Evolutionary conservation across 1,140 invertebrate species (phyloP), one percentile per base, ranked within the genome.

Genomic region (Ectropis grisescens): DNA sequence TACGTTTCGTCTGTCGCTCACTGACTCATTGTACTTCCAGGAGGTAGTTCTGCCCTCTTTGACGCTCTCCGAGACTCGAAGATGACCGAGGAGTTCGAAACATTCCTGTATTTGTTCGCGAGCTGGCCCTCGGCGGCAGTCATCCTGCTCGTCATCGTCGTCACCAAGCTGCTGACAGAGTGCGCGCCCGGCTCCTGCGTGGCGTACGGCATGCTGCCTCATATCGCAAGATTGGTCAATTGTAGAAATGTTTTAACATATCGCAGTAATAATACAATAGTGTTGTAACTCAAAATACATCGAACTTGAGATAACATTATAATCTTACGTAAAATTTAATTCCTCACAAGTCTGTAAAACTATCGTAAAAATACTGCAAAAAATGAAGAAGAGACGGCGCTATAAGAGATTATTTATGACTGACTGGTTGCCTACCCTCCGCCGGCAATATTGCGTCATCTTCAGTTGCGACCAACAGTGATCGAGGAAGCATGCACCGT

Each of bases 151-250:
- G 39, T 84, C 1, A 62, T 72, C 8, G 7, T 69, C 0, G 40
- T 64, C 12, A 64, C 54, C 68, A 58, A 86, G 57, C 13, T 71
- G 0, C 37, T 89, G 1, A 89, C 89, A 0, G 89, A 91, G 48
- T 84, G 90, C 11, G 85, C 84, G 0, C 84, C 84, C 11, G 90
- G 88, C 53, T 72, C 86, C 0, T 86, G 86, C 1, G 83, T 88
- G 0, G 86, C 85, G 0, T 86, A 85, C 33, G 84, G 89, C 8
- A 47, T 90, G 3, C 47, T 90, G 32, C 88, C 87, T 0, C 82
- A 88, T 23, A 46, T 89, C 2, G 84, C 85, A 11, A 81, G 85
- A 56, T 65, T 90, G 79, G 89, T 90, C 65, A 67, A 61, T 47
- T n/a, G n/a, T n/a, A n/a, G n/a, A n/a, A n/a, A n/a, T n/a, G n/a